phyloP scores from a whole-genome alignment of 2,797 vertebrate species.

The Sebastes alutus region DNA sequence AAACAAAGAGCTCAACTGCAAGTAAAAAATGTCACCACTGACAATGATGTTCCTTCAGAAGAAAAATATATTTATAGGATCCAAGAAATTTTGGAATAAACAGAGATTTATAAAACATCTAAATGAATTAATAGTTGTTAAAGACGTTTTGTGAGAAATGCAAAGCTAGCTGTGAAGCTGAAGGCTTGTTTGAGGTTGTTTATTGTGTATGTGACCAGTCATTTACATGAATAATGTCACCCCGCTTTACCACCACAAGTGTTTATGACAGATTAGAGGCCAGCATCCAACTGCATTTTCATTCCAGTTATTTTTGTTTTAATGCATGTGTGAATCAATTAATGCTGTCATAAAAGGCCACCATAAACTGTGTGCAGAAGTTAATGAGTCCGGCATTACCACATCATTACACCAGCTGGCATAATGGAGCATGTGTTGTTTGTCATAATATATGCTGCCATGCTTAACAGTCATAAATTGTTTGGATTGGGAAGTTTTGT shows the following conservation, averaged over 20 bases:
- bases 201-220: conserved; percentile 49
- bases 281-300: conserved; percentile 90
- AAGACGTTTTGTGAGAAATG: neutral
- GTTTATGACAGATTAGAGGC: conserved; percentile 88
- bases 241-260: conserved; percentile 71
- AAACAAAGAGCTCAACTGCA: neutral
- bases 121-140: neutral
- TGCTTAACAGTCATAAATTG: conserved; percentile 94
- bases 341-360: conserved; percentile 95
- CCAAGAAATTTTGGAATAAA: neutral
- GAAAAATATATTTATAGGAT: neutral
- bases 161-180: conserved; percentile 23
- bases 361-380: conserved; percentile 97
- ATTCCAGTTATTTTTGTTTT: conserved; percentile 97
- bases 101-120: neutral
- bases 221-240: conserved; percentile 63
- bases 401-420: conserved; percentile 99
- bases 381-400: conserved; percentile 99
- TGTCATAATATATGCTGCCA: conserved; percentile 98
- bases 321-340: conserved; percentile 99
- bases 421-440: conserved; percentile 97
- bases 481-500: conserved; percentile 87
- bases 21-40: neutral
- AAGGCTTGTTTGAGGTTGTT: conserved; percentile 45
- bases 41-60: neutral